Conservation (phyloP, 2,888 invertebrate species). For the Ceramica pisi region DNA sequence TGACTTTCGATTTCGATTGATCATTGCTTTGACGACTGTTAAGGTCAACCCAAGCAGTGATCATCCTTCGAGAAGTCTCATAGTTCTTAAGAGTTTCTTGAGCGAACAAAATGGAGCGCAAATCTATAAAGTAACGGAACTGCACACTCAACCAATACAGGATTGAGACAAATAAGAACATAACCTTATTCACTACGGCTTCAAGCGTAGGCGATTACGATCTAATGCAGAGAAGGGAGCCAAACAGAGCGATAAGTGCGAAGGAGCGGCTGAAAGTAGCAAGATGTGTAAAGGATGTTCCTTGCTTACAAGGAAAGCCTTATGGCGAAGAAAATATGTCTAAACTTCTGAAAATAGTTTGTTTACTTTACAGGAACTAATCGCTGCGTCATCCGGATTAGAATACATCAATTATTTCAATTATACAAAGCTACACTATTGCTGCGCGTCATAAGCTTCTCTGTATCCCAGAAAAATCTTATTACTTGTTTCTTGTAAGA, state of each 20-base stretch:
- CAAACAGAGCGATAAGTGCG: conserved; percentile 6
- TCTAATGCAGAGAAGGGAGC: not conserved
- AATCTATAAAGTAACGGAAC: conserved; percentile 22
- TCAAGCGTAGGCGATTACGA: conserved; percentile 22
- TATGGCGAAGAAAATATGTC: not conserved
- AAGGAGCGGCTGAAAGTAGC: not conserved
- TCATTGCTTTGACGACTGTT: not conserved
- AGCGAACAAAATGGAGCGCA: not conserved
- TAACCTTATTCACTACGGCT: conserved; percentile 28
- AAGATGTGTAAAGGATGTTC: not conserved
- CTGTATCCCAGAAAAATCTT: no score
- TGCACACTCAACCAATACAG: not conserved
- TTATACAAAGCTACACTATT: no score
- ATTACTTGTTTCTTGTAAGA: no score
- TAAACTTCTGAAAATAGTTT: not conserved
- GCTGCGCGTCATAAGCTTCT: no score
- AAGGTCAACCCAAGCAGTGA: not conserved
- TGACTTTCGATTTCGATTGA: no score
- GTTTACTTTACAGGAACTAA: no score
- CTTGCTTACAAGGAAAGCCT: not conserved
- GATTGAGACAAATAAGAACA: conserved; percentile 29
- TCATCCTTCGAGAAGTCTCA: no score
- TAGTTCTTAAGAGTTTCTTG: not conserved
- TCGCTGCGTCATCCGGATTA: no score
- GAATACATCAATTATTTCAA: no score